Evolutionary conservation across 2,888 invertebrate species (phyloP).

Genomic region (Dione juno): DNA sequence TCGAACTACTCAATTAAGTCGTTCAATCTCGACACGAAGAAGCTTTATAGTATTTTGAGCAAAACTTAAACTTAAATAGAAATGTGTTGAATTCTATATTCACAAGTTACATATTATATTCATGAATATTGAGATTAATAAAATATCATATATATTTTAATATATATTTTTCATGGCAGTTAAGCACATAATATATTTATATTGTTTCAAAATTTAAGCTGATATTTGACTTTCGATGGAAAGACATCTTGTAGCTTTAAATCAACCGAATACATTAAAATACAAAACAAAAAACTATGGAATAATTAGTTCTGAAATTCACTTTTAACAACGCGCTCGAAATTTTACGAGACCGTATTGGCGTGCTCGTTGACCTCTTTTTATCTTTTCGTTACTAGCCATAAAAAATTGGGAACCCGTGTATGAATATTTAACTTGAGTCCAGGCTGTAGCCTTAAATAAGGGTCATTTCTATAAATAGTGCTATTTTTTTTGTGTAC

Average conservation of each 20-base stretch:
- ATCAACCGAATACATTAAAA: slow-evolving; percentile 13
- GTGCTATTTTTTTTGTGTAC: slow-evolving; percentile 36
- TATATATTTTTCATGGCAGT: too few species aligned
- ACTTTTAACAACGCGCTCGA: slow-evolving; percentile 31
- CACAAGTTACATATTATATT: too few species aligned
- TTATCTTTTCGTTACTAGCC: slow-evolving; percentile 32
- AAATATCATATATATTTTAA: too few species aligned
- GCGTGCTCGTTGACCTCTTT: slow-evolving; percentile 34
- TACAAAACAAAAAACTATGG: slow-evolving; percentile 17
- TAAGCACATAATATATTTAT: too few species aligned
- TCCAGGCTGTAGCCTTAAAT: slow-evolving; percentile 40
- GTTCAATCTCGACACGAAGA: not conserved
- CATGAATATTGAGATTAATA: too few species aligned
- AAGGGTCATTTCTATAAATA: slow-evolving; percentile 44
- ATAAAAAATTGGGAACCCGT: slow-evolving; percentile 32
- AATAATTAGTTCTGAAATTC: slow-evolving; percentile 36
- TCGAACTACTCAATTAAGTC: not conserved
- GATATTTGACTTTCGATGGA: too few species aligned
- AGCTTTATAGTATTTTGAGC: not conserved
- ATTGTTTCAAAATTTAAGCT: too few species aligned
- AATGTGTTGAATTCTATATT: not conserved
- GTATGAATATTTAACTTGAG: slow-evolving; percentile 44
- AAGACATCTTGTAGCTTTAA: not conserved
- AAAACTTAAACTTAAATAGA: not conserved
- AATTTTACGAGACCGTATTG: slow-evolving; percentile 31